Evolutionary conservation across 2,797 vertebrate species (phyloP).

Genomic region (Chrosomus eos): DNA sequence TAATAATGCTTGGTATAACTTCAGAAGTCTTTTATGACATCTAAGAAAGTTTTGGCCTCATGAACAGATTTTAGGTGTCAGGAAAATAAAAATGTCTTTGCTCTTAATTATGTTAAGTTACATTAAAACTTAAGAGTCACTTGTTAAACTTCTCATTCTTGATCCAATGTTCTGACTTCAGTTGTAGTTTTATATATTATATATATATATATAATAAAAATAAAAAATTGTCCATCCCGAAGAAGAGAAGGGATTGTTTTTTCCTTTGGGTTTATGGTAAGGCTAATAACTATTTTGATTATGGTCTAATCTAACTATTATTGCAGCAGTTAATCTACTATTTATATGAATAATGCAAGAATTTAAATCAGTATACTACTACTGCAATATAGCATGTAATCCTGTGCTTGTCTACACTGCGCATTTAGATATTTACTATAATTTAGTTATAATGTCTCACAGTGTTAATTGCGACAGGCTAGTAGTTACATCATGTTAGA

Average conservation of each 20-base stretch:
- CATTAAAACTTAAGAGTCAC: neutral
- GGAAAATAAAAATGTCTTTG: neutral
- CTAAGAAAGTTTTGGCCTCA: neutral
- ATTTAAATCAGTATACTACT: neutral
- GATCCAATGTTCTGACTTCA: neutral
- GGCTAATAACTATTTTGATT: too few species aligned
- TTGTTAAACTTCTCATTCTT: neutral
- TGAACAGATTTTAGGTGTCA: neutral
- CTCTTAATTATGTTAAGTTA: neutral
- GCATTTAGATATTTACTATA: too few species aligned
- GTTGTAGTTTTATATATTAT: neutral
- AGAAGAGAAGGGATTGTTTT: too few species aligned
- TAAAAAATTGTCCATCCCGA: too few species aligned
- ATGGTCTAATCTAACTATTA: neutral
- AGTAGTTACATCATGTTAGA: neutral
- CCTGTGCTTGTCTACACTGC: too few species aligned
- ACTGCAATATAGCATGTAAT: too few species aligned
- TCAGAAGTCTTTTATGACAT: slow-evolving; percentile 3
- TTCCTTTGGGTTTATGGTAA: too few species aligned
- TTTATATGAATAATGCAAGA: neutral
- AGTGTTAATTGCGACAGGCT: neutral
- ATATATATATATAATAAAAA: neutral
- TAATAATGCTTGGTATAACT: neutral
- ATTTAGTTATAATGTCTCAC: neutral
- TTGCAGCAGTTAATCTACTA: neutral